Evolutionary conservation across 2,888 invertebrate genomes (phyloP).

Genomic region (Scaeva pyrastri): DNA sequence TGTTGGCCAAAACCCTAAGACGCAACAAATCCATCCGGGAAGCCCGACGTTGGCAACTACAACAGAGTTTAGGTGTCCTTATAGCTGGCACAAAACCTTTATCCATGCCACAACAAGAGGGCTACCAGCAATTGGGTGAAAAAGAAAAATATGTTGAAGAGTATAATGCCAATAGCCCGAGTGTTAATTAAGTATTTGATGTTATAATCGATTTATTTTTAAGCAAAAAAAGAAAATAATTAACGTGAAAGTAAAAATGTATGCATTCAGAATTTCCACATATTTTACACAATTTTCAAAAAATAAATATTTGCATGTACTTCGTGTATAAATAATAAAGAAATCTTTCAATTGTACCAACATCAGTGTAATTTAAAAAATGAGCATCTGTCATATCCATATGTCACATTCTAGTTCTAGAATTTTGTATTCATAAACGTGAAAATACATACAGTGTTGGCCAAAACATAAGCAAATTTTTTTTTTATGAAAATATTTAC

Average conservation of each 20-base stretch:
- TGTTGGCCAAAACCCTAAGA: constrained; percentile 93
- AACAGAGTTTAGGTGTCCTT: constrained; percentile 82
- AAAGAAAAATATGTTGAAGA: constrained; percentile 78
- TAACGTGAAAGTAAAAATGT: not conserved
- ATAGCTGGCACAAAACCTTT: constrained; percentile 80
- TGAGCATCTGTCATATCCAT: too few relatives aligned
- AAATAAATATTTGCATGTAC: too few relatives aligned
- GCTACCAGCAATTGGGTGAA: constrained; percentile 82
- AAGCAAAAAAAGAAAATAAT: not conserved
- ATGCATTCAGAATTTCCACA: too few relatives aligned
- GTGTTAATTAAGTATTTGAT: constrained; percentile 80
- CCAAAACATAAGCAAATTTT: too few relatives aligned
- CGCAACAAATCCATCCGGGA: constrained; percentile 90
- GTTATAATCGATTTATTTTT: not conserved
- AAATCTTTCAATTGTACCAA: too few relatives aligned
- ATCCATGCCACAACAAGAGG: constrained; percentile 79
- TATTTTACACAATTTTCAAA: too few relatives aligned
- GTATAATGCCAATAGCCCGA: constrained; percentile 82
- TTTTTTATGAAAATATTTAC: too few relatives aligned
- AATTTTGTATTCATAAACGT: too few relatives aligned
- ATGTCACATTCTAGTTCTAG: too few relatives aligned
- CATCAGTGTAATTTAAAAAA: too few relatives aligned
- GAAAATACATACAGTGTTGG: too few relatives aligned
- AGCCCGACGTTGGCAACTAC: constrained; percentile 88
- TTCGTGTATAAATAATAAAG: too few relatives aligned